Evolutionary conservation across 1,140 invertebrate genomes (phyloP), one percentile per base, ranked within the genome.

Genomic region (Plodia interpunctella): DNA sequence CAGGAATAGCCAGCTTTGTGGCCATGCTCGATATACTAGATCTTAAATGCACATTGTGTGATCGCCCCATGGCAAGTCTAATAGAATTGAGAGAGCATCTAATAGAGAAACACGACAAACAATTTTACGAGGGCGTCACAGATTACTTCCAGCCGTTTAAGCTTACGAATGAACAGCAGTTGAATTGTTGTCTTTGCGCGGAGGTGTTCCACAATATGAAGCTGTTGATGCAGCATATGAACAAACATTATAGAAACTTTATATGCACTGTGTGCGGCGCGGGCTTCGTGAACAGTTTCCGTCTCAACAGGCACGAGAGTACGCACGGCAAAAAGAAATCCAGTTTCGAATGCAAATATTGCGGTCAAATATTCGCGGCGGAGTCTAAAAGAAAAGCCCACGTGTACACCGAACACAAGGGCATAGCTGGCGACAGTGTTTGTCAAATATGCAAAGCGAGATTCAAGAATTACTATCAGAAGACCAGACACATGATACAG

Each of bases 391-490:
- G 80, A 59, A 87, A 86, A 28, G 76, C 83, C 0, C 87, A 89
- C 25, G 80, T 87, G 0, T 87, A 87, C 13, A 83, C 77, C 0
- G 82, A 86, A 60, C 87, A 89, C 32, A 85, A 85, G 55, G 83
- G 87, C 0, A 82, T 88, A n/a, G 83, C 77, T n/a, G 83, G 82
- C 0, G 79, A 87, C 49, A 85, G 80, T 28, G 84, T 87, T 0
- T 89, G 87, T 21, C 84, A 83, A 44, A 87, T 89, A 8, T 89
- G 87, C 49, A 87, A 85, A 35, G 74, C 78, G 0, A 70, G 84
- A 9, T 89, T 89, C 28, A 87, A 86, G 63, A 89, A 87, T 50
- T 89, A 87, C 49, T 89, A 89, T 52, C 83, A 87, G 55, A 89
- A 87, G 21, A 84, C 87, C 0, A 66, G 82, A n/a, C 87, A 89